phyloP scores from a whole-genome alignment of 1,140 invertebrate genomes.

The Zaprionus davidi region DNA sequence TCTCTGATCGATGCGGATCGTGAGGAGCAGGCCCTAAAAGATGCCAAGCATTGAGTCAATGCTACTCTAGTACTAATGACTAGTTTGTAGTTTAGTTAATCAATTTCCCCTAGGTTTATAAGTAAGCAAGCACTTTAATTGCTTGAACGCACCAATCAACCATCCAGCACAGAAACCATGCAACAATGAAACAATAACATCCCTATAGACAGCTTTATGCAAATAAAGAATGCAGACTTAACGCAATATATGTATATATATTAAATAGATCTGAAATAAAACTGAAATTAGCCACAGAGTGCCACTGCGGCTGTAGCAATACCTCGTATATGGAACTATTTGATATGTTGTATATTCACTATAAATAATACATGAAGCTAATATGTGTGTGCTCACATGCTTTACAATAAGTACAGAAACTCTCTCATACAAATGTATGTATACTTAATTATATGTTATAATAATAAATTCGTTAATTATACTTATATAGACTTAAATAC shows the following conservation, averaged over 20 bases:
- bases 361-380: not conserved
- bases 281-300: not conserved
- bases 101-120: conserved; percentile 57
- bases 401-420: conserved; percentile 30
- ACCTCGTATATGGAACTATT: conserved; percentile 24
- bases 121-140: conserved; percentile 17
- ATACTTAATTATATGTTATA: conserved; percentile 1
- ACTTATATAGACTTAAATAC: conserved; percentile 40
- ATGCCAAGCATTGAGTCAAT: conserved; percentile 72
- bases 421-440: conserved; percentile 6
- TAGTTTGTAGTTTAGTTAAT: conserved; percentile 70
- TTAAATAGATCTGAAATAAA: not conserved
- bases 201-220: conserved; percentile 12
- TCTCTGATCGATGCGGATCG: conserved; percentile 76
- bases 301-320: conserved; percentile 17
- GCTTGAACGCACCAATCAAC: not conserved
- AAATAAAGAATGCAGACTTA: not conserved
- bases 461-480: conserved; percentile 7
- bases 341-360: conserved; percentile 8
- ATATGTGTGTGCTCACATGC: conserved; percentile 49
- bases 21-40: conserved; percentile 72
- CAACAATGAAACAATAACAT: conserved; percentile 14
- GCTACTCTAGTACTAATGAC: conserved; percentile 19
- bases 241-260: not conserved
- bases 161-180: too few relatives aligned